Base-by-base conservation (phyloP, 2,797 vertebrate species). In the Enteromius unitaeniatus region DNA sequence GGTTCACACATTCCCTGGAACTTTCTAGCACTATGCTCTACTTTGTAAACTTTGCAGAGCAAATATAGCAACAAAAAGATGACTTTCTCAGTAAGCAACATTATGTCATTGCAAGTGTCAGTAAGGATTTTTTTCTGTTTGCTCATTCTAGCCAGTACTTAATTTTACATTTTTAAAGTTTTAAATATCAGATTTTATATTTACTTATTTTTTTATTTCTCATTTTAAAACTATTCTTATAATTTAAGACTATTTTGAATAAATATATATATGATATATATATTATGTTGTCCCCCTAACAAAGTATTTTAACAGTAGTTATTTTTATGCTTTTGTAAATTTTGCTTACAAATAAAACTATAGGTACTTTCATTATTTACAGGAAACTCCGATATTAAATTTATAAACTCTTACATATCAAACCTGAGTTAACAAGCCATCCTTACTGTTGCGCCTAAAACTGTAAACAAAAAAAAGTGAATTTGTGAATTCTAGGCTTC, bases 401-500 rank as follows among this genome's bases (percentile, higher is more conserved):
- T 31, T 2, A 21, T 11, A 21, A 21, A 21, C 23, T 11, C 15
- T 73, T 1, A 10, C 8, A 73, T 49, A 31, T 10, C 10, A 19
- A 19, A 8, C 14, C 7, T 1, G 13, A 26, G 23, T 49, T 26
- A 28, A 75, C 10, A 40, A 11, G 51, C n/a, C 21, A 76, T 76
- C 74, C 7, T 55, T 60, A 15, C 14, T 23, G 21, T 77, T 34
- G 3, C 7, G 28, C 49, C 10, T 3, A 34, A 6, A 74, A 74
- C 49, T 40, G 6, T 49, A 8, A 28, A 1, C 21, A 5, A 75
- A 31, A 1, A 37, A 55, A 55, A 1, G 11, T 19, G n/a, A 14
- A 8, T 28, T 9, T 73, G 47, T 68, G 37, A 60, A 26, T 51
- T 21, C 40, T 90, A 99, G 97, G 97, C 11, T 98, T 97, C 65